Evolutionary conservation across 2,113 vertebrate genomes (phyloP).

Genomic region (Vireo altiloquus): DNA sequence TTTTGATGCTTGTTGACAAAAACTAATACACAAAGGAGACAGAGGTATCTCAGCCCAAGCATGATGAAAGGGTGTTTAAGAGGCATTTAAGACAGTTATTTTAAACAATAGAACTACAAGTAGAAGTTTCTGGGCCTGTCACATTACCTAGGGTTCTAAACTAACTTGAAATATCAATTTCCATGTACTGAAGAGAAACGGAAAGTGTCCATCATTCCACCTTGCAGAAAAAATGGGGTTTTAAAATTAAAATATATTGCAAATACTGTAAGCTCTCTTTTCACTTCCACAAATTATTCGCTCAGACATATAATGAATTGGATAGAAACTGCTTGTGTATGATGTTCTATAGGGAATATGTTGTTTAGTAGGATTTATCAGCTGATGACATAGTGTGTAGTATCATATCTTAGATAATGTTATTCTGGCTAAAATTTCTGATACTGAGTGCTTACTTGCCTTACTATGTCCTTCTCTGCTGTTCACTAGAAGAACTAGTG

Average conservation of each 20-base stretch:
- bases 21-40: not conserved
- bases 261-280: not conserved
- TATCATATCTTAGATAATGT: constrained; percentile 1
- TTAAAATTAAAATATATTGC: constrained; percentile 51
- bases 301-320: constrained; percentile 12
- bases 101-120: constrained; percentile 13
- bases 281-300: constrained; percentile 17
- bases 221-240: constrained; percentile 18
- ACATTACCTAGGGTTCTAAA: constrained; percentile 40
- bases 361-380: not conserved
- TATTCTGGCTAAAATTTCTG: not conserved
- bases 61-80: not conserved
- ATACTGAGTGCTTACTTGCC: not conserved
- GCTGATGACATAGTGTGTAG: not conserved
- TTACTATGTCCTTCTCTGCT: not conserved
- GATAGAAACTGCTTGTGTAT: not conserved
- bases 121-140: constrained; percentile 5
- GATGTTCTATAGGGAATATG: not conserved
- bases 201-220: not conserved
- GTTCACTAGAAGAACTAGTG: not conserved
- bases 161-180: constrained; percentile 53
- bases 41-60: not conserved
- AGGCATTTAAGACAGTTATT: not conserved
- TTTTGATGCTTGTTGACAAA: constrained; percentile 7
- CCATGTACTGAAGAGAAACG: not conserved